Base-by-base conservation (phyloP, 2,113 vertebrate genomes). In the Symphodus melops region DNA sequence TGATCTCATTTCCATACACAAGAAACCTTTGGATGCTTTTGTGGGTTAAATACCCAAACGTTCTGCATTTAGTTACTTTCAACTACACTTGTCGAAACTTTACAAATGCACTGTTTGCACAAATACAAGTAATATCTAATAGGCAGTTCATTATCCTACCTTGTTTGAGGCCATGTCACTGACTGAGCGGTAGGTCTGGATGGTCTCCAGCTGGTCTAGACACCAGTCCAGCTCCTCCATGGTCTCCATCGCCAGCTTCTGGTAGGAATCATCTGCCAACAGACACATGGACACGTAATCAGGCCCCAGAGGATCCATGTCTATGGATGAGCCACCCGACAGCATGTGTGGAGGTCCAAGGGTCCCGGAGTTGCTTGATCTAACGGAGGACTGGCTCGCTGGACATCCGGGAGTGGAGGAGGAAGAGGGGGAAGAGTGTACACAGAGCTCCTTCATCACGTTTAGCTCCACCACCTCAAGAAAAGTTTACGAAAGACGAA, bases 181-280 rank as follows among this genome's bases (percentile, higher is more conserved):
- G 84, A 93, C 92, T 20, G 92, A 92, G 71, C 90, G 89, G 88
- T 93, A 92, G 46, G 91, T 93, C 87, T 93, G 92, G 69, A 93
- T 91, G 51, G 92, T 93, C 84, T 93, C 92, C 88, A 93, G 53
- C 86, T 93, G 92, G 82, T 93, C 91, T 78, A 93, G 85, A 91
- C 91, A 92, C 92, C 92, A 93, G 87, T 93, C 92, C 70, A 93
- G 88, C 81, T 93, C 92, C 68, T 93, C 92, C 89, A 93, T 92
- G 54, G 92, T 92, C 76, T 93, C 92, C 81, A 92, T 88, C n/a
- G 92, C 89, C 72, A 93, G 85, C 75, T 93, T 93, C 83, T 93
- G 91, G 82, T 92, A 93, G 53, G 92, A 92, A 53, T 93, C 92
- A 65, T 92, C 92, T 93, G 92, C 88, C 91, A 93, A 93, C 65